Base-by-base conservation (phyloP, 2,113 vertebrate species). In the Grammatotria lemairii region DNA sequence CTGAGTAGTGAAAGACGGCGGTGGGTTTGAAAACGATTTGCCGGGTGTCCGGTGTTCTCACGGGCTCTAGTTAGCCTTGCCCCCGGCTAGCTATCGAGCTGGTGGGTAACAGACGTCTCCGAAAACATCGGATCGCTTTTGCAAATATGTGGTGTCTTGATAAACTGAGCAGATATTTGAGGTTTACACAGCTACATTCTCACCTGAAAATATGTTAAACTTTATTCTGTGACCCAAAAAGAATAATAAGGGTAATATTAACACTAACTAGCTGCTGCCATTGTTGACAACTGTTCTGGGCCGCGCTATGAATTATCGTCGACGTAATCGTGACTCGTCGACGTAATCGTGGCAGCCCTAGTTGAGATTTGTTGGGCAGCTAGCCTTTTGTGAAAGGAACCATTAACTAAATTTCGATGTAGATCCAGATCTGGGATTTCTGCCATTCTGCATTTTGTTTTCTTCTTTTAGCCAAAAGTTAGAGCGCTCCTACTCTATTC, bases 381-480 rank as follows among this genome's bases (percentile, higher is more conserved):
- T 47, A 21, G 57, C 38, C 47, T 78, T 65, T 60, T 82, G 75
- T 87, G 58, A 19, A 42, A 47, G 13, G 6, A 86, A 87, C 75
- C 57, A 68, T 89, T 28, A 35, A 58, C 7, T 45, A 9, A 21
- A 68, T 87, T 70, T 78, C 58, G 75, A 40, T 73, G 33, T 11
- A 9, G 42, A 81, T 88, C 83, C 88, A 87, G 83, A 87, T 87
- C 86, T 88, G 85, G 86, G 78, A 87, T 87, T 83, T 78, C 16
- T 82, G 84, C 87, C 84, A 87, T 91, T 82, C 82, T 49, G 31
- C 16, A 82, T 80, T 87, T 47, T 21, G 8, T 85, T 88, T 81
- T 31, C 49, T 17, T 53, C 45, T 80, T 75, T 84, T 80, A 35
- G 81, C 75, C 92, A 87, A 58, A 80, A 35, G 33, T 80, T 23